Base-by-base conservation (phyloP, 1,140 invertebrate species). In the Oncopeltus fasciatus region DNA sequence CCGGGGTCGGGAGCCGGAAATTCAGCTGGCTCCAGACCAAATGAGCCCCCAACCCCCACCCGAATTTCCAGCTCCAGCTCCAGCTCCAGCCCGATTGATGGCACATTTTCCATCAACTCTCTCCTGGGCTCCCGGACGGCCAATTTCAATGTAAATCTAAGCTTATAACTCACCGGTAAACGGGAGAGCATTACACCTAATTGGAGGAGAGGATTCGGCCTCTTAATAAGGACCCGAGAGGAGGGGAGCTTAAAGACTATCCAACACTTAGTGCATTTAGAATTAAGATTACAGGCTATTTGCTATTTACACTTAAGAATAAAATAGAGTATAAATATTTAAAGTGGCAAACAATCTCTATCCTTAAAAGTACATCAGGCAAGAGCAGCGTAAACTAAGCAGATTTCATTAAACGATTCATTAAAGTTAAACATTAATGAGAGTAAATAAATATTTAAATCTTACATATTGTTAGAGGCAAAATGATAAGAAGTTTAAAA, bases 71-170 rank as follows among this genome's bases (percentile, higher is more conserved):
- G 14, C 9, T 1, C 2, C 21, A 16, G 11, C n/a, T 9, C 16
- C 47, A 4, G 4, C 24, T n/a, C n/a, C n/a, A n/a, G n/a, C 49
- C 26, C 49, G 49, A 53, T 53, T 53, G 49, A 53, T 53, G 49
- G 49, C 49, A 53, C 49, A 53, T 53, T 53, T 53, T 53, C 49
- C 49, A 53, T 53, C 49, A 53, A 53, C 49, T 24, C 24, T 24
- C 24, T 53, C 20, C 49, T 24, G n/a, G n/a, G n/a, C n/a, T n/a
- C n/a, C n/a, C n/a, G n/a, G n/a, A n/a, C 31, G 31, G 14, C 49
- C 49, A 53, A 53, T 53, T 53, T 53, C 49, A 53, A 53, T 53
- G 49, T 53, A 53, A 53, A 53, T 53, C 49, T 53, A 53, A 53
- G 20, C 49, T 53, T 53, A 53, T 53, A 53, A 53, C 49, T 53